Base-by-base conservation (phyloP, 2,797 vertebrate species). In the Megalops cyprinoides region DNA sequence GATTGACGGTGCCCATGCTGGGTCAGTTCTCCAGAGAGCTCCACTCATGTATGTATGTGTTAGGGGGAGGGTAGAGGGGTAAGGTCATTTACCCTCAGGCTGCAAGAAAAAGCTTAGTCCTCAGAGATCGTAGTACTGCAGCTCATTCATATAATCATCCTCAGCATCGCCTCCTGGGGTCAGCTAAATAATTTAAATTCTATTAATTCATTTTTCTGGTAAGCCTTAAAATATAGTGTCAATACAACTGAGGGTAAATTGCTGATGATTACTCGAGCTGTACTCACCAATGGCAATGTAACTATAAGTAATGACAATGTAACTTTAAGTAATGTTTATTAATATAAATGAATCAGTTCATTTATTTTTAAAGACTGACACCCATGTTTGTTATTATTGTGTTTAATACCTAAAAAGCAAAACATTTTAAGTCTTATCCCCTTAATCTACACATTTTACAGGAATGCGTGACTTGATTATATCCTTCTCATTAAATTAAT, bases 321-420 rank as follows among this genome's bases (percentile, higher is more conserved):
- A 14, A 14, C 51, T 15, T 51, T 51, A 58, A 58, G n/a, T n/a
- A n/a, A n/a, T n/a, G n/a, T n/a, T n/a, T n/a, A n/a, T n/a, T 90
- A 79, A 87, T 86, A 92, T 84, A 82, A 93, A 93, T 92, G 89
- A 93, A 92, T 86, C 79, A 84, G 92, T 94, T 91, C 93, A 93
- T 94, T 90, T n/a, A n/a, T n/a, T n/a, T n/a, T n/a, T n/a, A 83
- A 82, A 84, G 81, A 78, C 86, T 84, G 87, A 89, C 89, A 86
- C 84, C 90, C 82, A 85, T 87, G 81, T 79, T 77, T 15, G 80
- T 82, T 87, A 84, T 84, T 84, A 84, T 84, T 84, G 85, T 80
- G 76, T 83, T 76, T 65, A n/a, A n/a, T n/a, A n/a, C n/a, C n/a
- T n/a, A n/a, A n/a, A n/a, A n/a, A n/a, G n/a, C n/a, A n/a, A n/a